phyloP scores from a whole-genome alignment of 2,888 invertebrate genomes.

The Toxonevra muliebris region DNA sequence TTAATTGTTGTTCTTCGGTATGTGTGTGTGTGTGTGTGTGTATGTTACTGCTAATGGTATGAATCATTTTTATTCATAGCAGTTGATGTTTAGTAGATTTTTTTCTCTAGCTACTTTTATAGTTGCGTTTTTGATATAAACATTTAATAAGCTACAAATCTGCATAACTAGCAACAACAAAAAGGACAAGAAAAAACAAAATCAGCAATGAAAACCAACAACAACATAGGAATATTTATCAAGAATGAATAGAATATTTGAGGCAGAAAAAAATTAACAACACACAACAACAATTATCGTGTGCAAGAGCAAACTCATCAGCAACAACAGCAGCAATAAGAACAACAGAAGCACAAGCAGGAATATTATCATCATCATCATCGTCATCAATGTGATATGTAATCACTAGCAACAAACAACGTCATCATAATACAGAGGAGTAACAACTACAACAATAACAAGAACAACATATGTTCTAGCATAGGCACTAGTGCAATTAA shows the following conservation, averaged over 20 bases:
- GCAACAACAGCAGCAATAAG: constrained; percentile 20
- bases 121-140: constrained; percentile 12
- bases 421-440: neutral
- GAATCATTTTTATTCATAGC: no score
- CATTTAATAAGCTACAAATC: constrained; percentile 28
- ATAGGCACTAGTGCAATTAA: constrained; percentile 18
- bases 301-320: constrained; percentile 33
- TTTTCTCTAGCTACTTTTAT: constrained; percentile 9
- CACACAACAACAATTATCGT: constrained; percentile 23
- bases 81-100: constrained; percentile 15
- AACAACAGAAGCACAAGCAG: neutral
- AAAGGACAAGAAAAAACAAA: constrained; percentile 20
- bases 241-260: no score
- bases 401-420: neutral
- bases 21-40: no score
- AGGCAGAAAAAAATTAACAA: no score
- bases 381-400: neutral
- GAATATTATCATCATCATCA: neutral
- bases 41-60: no score
- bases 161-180: constrained; percentile 27
- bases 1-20: constrained; percentile 23
- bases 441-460: constrained; percentile 18
- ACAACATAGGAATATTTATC: neutral
- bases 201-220: no score
- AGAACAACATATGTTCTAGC: constrained; percentile 18